Conservation (phyloP, 1,140 invertebrate genomes). For the Mylabris phalerata region DNA sequence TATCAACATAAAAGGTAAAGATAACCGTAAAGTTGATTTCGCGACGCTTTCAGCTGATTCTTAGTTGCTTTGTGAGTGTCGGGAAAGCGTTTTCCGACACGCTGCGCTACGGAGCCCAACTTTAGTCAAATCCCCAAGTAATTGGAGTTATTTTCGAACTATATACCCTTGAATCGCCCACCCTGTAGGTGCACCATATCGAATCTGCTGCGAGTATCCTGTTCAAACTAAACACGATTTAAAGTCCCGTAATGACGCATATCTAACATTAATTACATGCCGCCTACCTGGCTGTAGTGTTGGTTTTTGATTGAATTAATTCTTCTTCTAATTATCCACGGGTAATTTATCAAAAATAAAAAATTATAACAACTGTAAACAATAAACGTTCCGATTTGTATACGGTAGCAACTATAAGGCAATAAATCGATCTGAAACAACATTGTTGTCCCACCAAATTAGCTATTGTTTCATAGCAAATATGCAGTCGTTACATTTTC, state of each 20-base stretch:
- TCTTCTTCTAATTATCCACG: slow-evolving; percentile 13
- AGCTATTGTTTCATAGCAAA: slow-evolving; percentile 33
- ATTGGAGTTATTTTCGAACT: no score
- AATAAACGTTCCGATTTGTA: not conserved
- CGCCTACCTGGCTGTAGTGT: slow-evolving; percentile 5
- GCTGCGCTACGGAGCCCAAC: no score
- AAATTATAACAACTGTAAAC: no score
- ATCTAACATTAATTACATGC: slow-evolving; percentile 12
- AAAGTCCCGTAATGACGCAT: slow-evolving; percentile 11
- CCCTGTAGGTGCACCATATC: not conserved
- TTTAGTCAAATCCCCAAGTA: no score
- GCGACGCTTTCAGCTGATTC: no score
- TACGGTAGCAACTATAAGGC: not conserved
- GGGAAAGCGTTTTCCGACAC: no score
- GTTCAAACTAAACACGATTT: slow-evolving; percentile 16
- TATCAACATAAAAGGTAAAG: no score
- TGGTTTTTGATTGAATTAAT: slow-evolving; percentile 14
- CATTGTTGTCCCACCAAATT: slow-evolving; percentile 22
- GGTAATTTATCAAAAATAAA: slow-evolving; percentile 10
- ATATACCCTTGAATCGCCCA: no score
- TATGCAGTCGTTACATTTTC: not conserved
- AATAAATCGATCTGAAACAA: slow-evolving; percentile 26
- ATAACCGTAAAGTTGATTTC: no score
- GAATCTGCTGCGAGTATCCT: slow-evolving; percentile 4
- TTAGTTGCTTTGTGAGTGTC: no score